Evolutionary conservation across 1,140 invertebrate genomes (phyloP).

Genomic region (Drosophila busckii): DNA sequence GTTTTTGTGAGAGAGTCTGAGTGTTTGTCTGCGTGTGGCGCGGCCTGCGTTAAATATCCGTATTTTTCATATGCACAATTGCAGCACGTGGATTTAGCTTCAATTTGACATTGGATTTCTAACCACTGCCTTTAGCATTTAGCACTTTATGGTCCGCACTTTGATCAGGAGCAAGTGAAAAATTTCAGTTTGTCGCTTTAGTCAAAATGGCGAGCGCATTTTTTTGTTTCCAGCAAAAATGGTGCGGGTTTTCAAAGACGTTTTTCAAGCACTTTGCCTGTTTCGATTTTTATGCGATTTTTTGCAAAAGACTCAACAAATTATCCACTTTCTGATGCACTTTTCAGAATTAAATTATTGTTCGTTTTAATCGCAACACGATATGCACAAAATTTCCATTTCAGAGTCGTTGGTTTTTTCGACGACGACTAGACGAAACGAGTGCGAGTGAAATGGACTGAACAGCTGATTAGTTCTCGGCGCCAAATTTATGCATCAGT

Average conservation of each 20-base stretch:
- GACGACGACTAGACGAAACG: slow-evolving; percentile 30
- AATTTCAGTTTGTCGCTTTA: slow-evolving; percentile 48
- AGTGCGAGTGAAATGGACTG: slow-evolving; percentile 58
- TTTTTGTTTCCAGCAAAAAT: slow-evolving; percentile 66
- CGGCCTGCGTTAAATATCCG: slow-evolving; percentile 25
- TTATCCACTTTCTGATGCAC: slow-evolving; percentile 39
- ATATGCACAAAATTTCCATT: slow-evolving; percentile 64
- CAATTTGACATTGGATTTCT: no score
- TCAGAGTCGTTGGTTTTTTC: slow-evolving; percentile 62
- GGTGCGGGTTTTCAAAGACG: slow-evolving; percentile 44
- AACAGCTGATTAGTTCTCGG: slow-evolving; percentile 39
- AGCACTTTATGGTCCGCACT: slow-evolving; percentile 13
- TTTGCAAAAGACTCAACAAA: slow-evolving; percentile 58
- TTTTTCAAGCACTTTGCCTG: slow-evolving; percentile 44
- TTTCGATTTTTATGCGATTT: slow-evolving; percentile 51
- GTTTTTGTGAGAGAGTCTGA: slow-evolving; percentile 6
- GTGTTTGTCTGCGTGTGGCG: slow-evolving; percentile 27
- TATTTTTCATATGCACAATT: slow-evolving; percentile 30
- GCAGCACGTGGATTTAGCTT: slow-evolving; percentile 38
- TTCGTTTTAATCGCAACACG: slow-evolving; percentile 42
- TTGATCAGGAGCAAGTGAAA: slow-evolving; percentile 40
- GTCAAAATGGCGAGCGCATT: slow-evolving; percentile 77
- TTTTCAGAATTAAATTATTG: slow-evolving; percentile 21
- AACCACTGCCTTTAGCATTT: slow-evolving; percentile 12
- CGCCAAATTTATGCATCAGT: slow-evolving; percentile 73